Base-by-base conservation (phyloP, 2,888 invertebrate genomes). In the Torymus aiolomorphi region DNA sequence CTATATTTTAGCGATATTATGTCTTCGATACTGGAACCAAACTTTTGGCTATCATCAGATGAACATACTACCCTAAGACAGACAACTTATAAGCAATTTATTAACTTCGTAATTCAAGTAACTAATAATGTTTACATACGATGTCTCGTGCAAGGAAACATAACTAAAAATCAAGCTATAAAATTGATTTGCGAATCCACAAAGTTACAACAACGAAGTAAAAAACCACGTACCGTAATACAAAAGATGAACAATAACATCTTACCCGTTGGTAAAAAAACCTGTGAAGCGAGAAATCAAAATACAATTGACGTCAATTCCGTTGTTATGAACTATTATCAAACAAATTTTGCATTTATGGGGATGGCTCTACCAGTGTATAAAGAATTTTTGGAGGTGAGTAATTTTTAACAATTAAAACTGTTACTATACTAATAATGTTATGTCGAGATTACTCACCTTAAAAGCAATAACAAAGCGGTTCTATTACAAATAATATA, bases 281-380 rank as follows among this genome's bases (percentile, higher is more conserved):
- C 92, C 93, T 92, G 95, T 73, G 92, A 94, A 61, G 92, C 96
- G 65, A 90, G 92, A 86, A 95, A 95, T 24, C 93, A 96, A 74
- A 96, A 97, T 90, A 90, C 91, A 4, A 91, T 92, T 2, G 96
- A 97, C 84, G 92, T 93, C 0, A 97, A 97, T 91, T 96, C 96
- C 14, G 93, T 95, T 73, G 93, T 97, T 56, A 94, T 94, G 14
- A 97, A 97, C 91, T 97, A 97, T 91, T 98, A 97, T 91, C 97
- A 97, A 89, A 93, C 93, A n/a, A 95, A 94, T 3, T 91, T 92
- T 0, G 92, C 93, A 66, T 92, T 92, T 89, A 95, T 2, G 91
- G 91, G 24, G 31, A 2, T 76, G 13, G 18, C n/a, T 31, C 92
- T 93, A 79, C 93, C 93, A 63, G 93, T 94, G 80, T 92, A 95